Evolutionary conservation across 2,113 vertebrate genomes (phyloP), one percentile per base, ranked within the genome.

Genomic region (Rousettus leschenaultii): DNA sequence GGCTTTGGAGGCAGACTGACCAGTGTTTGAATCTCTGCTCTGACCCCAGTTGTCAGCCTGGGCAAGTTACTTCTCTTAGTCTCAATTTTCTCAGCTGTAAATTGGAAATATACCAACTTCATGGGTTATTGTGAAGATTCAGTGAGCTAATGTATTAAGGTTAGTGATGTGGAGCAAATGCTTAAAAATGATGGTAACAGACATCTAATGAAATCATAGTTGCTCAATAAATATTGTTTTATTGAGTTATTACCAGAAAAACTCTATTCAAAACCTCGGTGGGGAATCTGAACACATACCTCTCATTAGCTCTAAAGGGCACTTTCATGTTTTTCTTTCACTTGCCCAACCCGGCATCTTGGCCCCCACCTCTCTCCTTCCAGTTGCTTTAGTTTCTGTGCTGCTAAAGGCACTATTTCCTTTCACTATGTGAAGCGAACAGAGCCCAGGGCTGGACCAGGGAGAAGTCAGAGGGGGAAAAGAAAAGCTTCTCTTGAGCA

Each of bases 401-500:
- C 96, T 95, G 38, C 79, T 66, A 87, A 77, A 22, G 82, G 78
- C 18, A 96, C 95, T 63, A 55, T 92, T 97, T 83, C 89, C 61
- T 92, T 86, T 48, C 13, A 0, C 83, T 96, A 40, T 43, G 57
- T 86, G 95, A 59, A 91, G 80, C 48, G 97, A 75, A 96, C 70
- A 95, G 59, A 45, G 6, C 48, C 12, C 89, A 14, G 55, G 59
- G 94, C 48, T n/a, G 77, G 70, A 21, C 57, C 51, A 98, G 40
- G 59, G 24, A 91, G 7, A 53, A 33, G 35, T 94, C 66, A 0
- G 22, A 74, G 57, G 85, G 43, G 18, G 18, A 71, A 95, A 90
- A 78, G 68, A 65, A 96, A 94, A 21, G 3, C 21, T 96, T 97
- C 89, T 95, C 92, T 96, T 97, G 96, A 98, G 96, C 98, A 98